A percentile compares a stretch with the other conserved stretches of the same genome.
Evolutionary conservation across 2,888 invertebrate genomes (phyloP).

Genomic region (Xanthorhoe spadicearia): DNA sequence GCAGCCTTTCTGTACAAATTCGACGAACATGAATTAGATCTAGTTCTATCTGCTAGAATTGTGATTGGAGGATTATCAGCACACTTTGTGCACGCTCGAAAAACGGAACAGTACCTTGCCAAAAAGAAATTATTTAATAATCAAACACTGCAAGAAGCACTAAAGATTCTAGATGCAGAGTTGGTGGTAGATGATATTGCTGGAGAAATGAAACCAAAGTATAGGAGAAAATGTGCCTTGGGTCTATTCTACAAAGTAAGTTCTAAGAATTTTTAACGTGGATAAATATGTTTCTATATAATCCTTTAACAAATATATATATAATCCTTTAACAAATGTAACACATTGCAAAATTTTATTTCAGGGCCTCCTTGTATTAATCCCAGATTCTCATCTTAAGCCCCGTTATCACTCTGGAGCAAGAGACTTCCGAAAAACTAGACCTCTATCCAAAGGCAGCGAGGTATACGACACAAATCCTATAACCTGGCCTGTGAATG

Average conservation of each 20-base stretch:
- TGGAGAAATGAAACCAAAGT: conserved; percentile 85
- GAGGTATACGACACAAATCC: conserved; percentile 87
- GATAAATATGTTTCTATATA: not conserved
- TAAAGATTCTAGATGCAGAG: conserved; percentile 84
- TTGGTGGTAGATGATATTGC: conserved; percentile 66
- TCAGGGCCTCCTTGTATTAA: conserved; percentile 82
- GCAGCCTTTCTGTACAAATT: conserved; percentile 88
- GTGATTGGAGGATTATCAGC: conserved; percentile 85
- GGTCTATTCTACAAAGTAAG: conserved; percentile 87
- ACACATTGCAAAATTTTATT: not conserved
- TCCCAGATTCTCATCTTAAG: conserved; percentile 73
- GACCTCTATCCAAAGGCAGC: conserved; percentile 85
- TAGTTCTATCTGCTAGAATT: conserved; percentile 80
- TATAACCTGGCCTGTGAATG: conserved; percentile 86
- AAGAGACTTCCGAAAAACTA: conserved; percentile 69
- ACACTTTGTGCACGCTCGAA: conserved; percentile 83
- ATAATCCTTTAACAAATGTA: no score
- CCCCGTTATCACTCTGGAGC: conserved; percentile 80
- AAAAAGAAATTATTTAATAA: conserved; percentile 73
- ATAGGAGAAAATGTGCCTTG: conserved; percentile 85
- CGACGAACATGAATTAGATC: conserved; percentile 50
- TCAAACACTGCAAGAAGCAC: conserved; percentile 76
- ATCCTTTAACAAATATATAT: no score
- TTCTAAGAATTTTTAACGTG: not conserved
- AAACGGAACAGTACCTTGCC: conserved; percentile 80